Percentiles rank a stretch among this genome's conserved stretches.
phyloP scores from a whole-genome alignment of 2,888 invertebrate genomes.

The Rotaria macrura region DNA sequence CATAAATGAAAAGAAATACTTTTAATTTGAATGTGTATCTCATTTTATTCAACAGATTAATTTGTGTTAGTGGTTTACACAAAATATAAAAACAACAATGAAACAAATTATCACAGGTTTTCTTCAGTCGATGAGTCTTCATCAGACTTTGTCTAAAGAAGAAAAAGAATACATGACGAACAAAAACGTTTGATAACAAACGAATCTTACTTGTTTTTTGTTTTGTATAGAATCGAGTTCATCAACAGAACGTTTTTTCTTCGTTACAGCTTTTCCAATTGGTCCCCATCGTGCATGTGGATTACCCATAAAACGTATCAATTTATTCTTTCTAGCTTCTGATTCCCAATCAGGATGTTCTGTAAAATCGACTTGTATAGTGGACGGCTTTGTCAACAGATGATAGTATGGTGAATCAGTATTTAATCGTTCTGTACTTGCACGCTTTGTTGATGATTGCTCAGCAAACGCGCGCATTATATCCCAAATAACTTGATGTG shows the following conservation, averaged over 20 bases:
- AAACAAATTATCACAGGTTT: neutral
- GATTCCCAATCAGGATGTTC: conserved; percentile 25
- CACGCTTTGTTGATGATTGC: conserved; percentile 15
- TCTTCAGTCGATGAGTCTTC: neutral
- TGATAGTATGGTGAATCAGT: neutral
- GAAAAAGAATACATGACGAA: neutral
- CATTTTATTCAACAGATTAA: neutral
- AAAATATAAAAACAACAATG: neutral
- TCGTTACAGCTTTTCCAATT: neutral
- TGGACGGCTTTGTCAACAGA: conserved; percentile 7
- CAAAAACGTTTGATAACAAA: neutral
- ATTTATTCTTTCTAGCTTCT: conserved; percentile 28
- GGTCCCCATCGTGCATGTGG: conserved; percentile 32
- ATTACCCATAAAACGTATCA: conserved; percentile 22
- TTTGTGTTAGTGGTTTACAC: neutral
- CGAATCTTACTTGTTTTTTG: neutral
- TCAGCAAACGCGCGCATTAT: conserved; percentile 26
- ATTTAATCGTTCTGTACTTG: neutral
- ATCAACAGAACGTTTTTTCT: neutral
- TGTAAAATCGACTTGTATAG: conserved; percentile 29
- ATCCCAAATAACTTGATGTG: conserved; percentile 72
- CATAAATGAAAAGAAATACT: too few species aligned
- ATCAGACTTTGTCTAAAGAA: neutral
- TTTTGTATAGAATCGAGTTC: neutral
- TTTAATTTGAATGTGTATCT: neutral